phyloP scores from a whole-genome alignment of 2,797 vertebrate genomes.

The Stomatorhinus walkeri region DNA sequence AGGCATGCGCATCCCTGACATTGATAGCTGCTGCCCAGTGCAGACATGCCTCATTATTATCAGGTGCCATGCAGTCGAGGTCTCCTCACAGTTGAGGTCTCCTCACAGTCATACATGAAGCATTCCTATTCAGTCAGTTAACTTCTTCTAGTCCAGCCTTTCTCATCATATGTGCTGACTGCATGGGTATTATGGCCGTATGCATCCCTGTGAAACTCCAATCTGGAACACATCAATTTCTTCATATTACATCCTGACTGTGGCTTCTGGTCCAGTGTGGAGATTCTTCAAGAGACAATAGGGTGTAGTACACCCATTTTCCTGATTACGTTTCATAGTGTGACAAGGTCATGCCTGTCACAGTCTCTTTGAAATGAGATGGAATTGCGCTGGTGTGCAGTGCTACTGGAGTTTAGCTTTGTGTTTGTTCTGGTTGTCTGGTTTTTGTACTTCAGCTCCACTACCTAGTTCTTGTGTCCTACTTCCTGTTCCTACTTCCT shows the following conservation, averaged over 20 bases:
- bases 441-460: neutral
- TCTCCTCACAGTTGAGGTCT: neutral
- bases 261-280: neutral
- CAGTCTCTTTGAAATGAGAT: neutral
- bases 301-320: neutral
- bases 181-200: neutral
- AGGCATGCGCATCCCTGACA: neutral
- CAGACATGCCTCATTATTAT: neutral
- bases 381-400: neutral
- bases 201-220: neutral
- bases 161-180: neutral
- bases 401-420: neutral
- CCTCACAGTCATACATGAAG: neutral
- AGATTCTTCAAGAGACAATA: neutral
- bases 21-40: neutral
- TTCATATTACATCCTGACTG: neutral
- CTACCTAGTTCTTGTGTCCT: neutral
- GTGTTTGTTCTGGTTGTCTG: neutral
- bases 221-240: neutral
- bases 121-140: neutral
- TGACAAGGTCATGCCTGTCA: neutral
- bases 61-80: neutral
- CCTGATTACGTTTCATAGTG: neutral
- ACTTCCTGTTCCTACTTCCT: neutral
- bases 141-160: neutral